These are phyloP conservation scores for Xiphydria camelus DNA, from an alignment of 2,888 invertebrate genomes.

Conservation along the genomic window DNA sequence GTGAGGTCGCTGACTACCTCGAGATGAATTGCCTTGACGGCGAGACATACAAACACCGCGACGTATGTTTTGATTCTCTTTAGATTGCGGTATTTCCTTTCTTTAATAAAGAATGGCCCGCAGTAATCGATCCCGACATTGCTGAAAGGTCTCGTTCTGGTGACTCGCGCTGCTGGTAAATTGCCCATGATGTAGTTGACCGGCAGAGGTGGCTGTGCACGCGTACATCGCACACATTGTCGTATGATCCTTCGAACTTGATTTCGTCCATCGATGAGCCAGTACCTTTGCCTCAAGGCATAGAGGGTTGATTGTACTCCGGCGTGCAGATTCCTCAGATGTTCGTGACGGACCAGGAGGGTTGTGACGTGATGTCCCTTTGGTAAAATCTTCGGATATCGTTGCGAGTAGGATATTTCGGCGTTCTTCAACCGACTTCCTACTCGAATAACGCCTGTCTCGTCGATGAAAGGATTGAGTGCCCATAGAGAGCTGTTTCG, in stretches of 20 bases:
- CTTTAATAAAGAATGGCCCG: no score
- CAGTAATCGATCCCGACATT: slow-evolving; percentile 27
- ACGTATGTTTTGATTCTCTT: slow-evolving; percentile 5
- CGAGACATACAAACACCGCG: no score
- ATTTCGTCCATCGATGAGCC: slow-evolving; percentile 28
- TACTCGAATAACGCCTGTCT: no score
- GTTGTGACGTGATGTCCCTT: slow-evolving; percentile 26
- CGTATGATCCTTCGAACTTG: slow-evolving; percentile 20
- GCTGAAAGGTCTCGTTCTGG: slow-evolving; percentile 19
- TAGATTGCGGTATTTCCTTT: slow-evolving; percentile 14
- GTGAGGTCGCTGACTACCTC: slow-evolving; percentile 32
- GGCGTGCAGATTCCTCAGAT: slow-evolving; percentile 25
- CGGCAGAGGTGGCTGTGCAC: slow-evolving; percentile 21
- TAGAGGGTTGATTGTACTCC: slow-evolving; percentile 25
- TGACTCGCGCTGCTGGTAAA: slow-evolving; percentile 21
- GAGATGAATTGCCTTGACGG: no score
- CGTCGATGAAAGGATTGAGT: no score
- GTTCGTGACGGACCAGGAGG: slow-evolving; percentile 22
- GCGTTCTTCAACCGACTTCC: no score
- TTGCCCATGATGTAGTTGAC: slow-evolving; percentile 27
- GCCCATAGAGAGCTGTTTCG: no score
- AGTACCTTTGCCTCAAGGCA: slow-evolving; percentile 15
- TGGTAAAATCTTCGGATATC: slow-evolving; percentile 30
- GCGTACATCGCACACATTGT: no score
- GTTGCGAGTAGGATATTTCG: slow-evolving; percentile 14